Conservation (phyloP, 2,888 invertebrate genomes). For the Drosophila setosimentum region DNA sequence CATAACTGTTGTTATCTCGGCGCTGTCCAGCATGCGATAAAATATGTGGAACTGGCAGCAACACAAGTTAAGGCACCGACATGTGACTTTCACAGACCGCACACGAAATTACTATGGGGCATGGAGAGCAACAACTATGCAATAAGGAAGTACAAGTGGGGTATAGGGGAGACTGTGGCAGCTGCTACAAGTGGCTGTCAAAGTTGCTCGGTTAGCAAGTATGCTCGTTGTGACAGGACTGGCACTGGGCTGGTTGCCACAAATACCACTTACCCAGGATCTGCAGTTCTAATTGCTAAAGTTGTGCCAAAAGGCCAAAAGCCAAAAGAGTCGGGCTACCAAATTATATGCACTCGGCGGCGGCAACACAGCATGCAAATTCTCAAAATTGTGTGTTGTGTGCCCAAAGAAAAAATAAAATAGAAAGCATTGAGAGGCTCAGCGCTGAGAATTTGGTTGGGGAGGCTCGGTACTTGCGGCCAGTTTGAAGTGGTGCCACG, state of each 20-base stretch:
- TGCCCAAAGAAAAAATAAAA: constrained; percentile 14
- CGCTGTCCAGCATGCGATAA: neutral
- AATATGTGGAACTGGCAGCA: neutral
- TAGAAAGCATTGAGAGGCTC: neutral
- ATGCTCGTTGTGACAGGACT: constrained; percentile 8
- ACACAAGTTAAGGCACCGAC: constrained; percentile 4
- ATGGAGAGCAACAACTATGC: constrained; percentile 20
- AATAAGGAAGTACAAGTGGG: constrained; percentile 18
- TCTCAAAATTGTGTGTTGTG: constrained; percentile 11
- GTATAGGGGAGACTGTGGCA: neutral
- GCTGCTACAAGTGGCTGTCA: constrained; percentile 41
- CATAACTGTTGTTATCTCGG: neutral
- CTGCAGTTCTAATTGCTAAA: constrained; percentile 73
- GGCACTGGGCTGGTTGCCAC: constrained; percentile 32
- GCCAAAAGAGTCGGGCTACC: constrained; percentile 24
- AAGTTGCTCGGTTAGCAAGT: constrained; percentile 11
- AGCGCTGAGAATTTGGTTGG: neutral
- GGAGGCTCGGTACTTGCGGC: constrained; percentile 23
- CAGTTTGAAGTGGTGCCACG: constrained; percentile 41
- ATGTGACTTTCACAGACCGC: constrained; percentile 8
- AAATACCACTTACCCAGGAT: constrained; percentile 55
- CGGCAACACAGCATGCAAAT: constrained; percentile 13
- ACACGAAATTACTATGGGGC: constrained; percentile 11
- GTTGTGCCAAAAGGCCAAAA: constrained; percentile 49
- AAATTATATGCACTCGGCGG: constrained; percentile 65